Evolutionary conservation across 64 coral and sea anemone species (phyloP).

Genomic region (Trachythela sp.): DNA sequence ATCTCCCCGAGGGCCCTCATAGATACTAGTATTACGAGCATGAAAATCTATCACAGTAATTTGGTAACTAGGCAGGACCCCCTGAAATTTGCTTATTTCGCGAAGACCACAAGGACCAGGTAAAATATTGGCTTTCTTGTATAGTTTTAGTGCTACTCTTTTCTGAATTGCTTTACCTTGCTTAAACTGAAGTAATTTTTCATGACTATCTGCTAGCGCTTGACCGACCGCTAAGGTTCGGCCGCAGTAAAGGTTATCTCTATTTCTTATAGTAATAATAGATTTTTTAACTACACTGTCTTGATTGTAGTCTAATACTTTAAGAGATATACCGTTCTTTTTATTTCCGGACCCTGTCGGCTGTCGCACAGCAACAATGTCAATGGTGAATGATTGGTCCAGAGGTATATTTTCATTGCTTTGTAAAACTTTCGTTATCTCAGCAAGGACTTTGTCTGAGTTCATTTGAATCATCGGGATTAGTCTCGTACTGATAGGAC

Average conservation of each 20-base stretch:
- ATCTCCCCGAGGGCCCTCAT: neutral
- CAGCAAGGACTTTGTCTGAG: neutral
- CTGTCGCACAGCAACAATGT: neutral
- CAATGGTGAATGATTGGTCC: conserved; percentile 23
- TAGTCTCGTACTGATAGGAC: conserved; percentile 20
- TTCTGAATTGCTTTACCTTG: conserved; percentile 28
- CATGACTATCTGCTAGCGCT: conserved; percentile 1
- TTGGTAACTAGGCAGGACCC: neutral
- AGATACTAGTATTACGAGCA: neutral
- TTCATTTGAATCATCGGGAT: neutral
- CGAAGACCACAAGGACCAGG: conserved; percentile 19
- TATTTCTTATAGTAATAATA: conserved; percentile 32
- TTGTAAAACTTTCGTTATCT: conserved; percentile 40
- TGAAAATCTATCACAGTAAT: neutral
- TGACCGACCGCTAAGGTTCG: conserved; percentile 19
- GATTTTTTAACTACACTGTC: conserved; percentile 31
- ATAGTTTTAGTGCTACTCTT: conserved; percentile 30
- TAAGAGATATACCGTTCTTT: neutral
- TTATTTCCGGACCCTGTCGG: neutral
- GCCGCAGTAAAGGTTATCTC: conserved; percentile 11
- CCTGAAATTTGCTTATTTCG: conserved; percentile 31
- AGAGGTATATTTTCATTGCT: conserved; percentile 14
- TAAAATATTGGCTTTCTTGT: conserved; percentile 23
- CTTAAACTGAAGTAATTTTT: conserved; percentile 9
- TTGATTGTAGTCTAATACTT: conserved; percentile 26